Evolutionary conservation across 2,888 invertebrate species (phyloP), one percentile per base, ranked within the genome.

Genomic region (Thyatira batis): DNA sequence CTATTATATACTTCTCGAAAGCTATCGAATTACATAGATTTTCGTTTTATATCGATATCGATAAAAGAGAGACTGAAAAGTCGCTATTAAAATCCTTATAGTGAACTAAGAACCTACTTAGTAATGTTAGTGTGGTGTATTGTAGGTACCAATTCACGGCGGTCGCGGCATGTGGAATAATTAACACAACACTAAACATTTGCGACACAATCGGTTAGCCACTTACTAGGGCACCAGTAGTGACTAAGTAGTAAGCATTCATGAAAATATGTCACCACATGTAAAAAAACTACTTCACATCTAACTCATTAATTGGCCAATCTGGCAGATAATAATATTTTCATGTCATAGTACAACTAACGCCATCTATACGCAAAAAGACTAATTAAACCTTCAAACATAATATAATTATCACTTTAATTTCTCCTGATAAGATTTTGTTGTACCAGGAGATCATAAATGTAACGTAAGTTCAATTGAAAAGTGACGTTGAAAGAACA

Each of bases 401-500:
- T 17, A 17, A 43, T 33, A 43, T 8, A 17, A 17, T 3, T 20
- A 4, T 17, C 1, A 13, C 13, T 17, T n/a, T n/a, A n/a, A n/a
- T n/a, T n/a, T n/a, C n/a, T n/a, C n/a, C n/a, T n/a, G n/a, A n/a
- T n/a, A n/a, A n/a, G n/a, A n/a, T n/a, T n/a, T n/a, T n/a, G n/a
- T 10, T 3, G 27, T 48, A 48, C 48, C 27, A 48, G 48, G 48
- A 27, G 9, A 1, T 13, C 48, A 48, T 48, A 28, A 48, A 20
- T 27, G 9, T 17, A 13, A 8, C 17, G 10, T n/a, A 10, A 17
- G n/a, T 11, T 5, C 50, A 55, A 62, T 67, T 65, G 63, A 65
- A 66, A 61, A 65, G 67, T 69, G 68, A 71, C 76, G 82, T 23
- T 46, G 25, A 84, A 83, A 80, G 71, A 72, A 65, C 71, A 73